These are phyloP conservation scores for Ochropleura plecta DNA, from an alignment of 2,888 invertebrate genomes.

Conservation along the genomic window DNA sequence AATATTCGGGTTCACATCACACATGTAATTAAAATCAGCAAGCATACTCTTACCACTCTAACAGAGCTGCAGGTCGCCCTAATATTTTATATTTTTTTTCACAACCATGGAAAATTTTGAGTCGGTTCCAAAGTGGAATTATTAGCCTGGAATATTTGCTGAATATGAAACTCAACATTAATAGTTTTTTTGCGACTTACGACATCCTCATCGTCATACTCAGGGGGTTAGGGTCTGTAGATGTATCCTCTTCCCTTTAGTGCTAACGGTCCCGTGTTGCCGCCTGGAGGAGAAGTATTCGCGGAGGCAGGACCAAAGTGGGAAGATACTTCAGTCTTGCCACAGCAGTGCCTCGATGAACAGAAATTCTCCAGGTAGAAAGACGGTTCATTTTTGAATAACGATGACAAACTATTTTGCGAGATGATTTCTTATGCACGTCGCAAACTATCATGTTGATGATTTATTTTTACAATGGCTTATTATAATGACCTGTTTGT, in stretches of 20 bases:
- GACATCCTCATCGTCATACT: not conserved
- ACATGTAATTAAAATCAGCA: not conserved
- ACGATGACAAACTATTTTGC: not conserved
- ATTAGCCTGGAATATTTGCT: not conserved
- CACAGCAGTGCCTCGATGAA: slow-evolving; percentile 29
- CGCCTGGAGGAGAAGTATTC: not conserved
- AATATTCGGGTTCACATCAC: not conserved
- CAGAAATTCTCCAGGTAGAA: slow-evolving; percentile 34
- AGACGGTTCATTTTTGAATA: slow-evolving; percentile 8
- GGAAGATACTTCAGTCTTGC: slow-evolving; percentile 34
- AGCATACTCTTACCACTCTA: not conserved
- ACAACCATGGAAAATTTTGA: not conserved
- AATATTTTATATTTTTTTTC: slow-evolving; percentile 1
- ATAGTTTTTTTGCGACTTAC: not conserved
- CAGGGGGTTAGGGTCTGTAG: slow-evolving; percentile 20
- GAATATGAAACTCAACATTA: not conserved
- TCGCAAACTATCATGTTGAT: not conserved
- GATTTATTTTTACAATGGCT: slow-evolving; percentile 16
- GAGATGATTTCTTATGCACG: not conserved
- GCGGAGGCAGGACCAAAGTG: slow-evolving; percentile 8
- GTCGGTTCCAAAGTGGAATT: too few species aligned
- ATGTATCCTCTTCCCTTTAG: slow-evolving; percentile 19
- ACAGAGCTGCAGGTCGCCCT: not conserved
- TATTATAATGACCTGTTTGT: slow-evolving; percentile 4
- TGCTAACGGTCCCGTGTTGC: slow-evolving; percentile 7